Percentiles rank a stretch among this genome's conserved stretches.
phyloP scores from a whole-genome alignment of 2,113 vertebrate species.

The Phylloscopus whistleri region DNA sequence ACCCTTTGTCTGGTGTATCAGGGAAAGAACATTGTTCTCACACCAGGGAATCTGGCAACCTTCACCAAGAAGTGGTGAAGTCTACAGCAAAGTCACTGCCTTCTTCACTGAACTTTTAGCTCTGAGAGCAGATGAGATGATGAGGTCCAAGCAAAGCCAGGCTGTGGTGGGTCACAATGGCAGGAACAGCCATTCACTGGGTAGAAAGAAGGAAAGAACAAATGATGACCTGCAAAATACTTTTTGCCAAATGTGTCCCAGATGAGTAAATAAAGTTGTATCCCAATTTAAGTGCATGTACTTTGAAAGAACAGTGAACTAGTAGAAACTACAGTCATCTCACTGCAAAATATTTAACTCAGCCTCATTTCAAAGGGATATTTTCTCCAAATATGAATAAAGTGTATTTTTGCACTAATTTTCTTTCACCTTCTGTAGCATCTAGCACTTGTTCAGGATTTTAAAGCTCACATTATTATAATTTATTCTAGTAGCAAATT shows the following conservation, averaged over 20 bases:
- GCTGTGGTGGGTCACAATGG: neutral
- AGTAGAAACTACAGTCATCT: neutral
- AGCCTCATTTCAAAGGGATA: neutral
- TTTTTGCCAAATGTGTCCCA: neutral
- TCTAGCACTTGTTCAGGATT: conserved; percentile 25
- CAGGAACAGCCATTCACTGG: neutral
- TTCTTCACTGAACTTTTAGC: neutral
- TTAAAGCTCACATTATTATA: neutral
- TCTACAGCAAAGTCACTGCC: neutral
- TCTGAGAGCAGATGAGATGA: neutral
- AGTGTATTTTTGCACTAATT: conserved; percentile 8
- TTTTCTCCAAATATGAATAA: conserved; percentile 12
- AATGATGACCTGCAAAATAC: neutral
- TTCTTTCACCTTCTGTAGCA: neutral
- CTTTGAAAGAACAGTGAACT: neutral
- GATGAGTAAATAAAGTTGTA: neutral
- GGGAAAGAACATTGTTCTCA: neutral
- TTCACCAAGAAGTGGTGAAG: neutral
- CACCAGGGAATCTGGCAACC: neutral
- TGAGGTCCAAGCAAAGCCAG: neutral
- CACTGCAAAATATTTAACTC: neutral
- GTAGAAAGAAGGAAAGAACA: neutral
- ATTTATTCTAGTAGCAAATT: conserved; percentile 46
- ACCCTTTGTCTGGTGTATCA: neutral
- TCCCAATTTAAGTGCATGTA: neutral